Conservation (phyloP, 2,797 vertebrate species). For the Cygnus olor region DNA sequence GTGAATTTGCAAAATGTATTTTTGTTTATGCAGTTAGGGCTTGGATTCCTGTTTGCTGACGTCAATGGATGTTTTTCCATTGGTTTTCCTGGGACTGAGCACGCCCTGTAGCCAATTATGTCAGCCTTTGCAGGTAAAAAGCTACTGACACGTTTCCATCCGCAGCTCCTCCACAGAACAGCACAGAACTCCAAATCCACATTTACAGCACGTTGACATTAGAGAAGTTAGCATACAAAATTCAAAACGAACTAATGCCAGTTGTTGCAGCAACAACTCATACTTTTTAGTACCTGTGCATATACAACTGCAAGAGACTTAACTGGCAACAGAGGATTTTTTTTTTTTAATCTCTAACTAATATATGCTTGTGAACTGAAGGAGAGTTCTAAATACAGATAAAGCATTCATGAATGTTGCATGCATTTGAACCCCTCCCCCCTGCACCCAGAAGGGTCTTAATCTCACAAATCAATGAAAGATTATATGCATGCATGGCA, state of each 20-base stretch:
- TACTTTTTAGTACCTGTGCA: not conserved
- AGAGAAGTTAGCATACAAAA: slow-evolving; percentile 6
- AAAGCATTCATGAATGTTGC: not conserved
- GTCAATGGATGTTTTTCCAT: not conserved
- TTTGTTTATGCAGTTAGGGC: not conserved
- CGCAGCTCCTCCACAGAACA: not conserved
- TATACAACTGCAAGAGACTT: not conserved
- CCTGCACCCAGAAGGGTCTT: not conserved
- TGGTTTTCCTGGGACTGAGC: not conserved
- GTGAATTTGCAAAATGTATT: not conserved
- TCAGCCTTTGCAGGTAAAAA: not conserved
- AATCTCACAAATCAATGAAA: not conserved
- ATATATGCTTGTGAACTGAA: not conserved
- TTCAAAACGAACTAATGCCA: not conserved
- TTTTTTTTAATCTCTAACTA: not conserved
- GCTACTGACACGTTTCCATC: not conserved
- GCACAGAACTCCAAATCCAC: slow-evolving; percentile 1
- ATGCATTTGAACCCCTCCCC: not conserved
- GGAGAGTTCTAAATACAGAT: slow-evolving; percentile 1
- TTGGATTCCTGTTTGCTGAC: not conserved
- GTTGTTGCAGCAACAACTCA: not conserved
- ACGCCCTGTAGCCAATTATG: not conserved
- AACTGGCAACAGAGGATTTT: not conserved
- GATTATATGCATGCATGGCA: not conserved
- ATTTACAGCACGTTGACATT: not conserved